phyloP scores from a whole-genome alignment of 1,140 invertebrate genomes.

The Diploscapter pachys region DNA sequence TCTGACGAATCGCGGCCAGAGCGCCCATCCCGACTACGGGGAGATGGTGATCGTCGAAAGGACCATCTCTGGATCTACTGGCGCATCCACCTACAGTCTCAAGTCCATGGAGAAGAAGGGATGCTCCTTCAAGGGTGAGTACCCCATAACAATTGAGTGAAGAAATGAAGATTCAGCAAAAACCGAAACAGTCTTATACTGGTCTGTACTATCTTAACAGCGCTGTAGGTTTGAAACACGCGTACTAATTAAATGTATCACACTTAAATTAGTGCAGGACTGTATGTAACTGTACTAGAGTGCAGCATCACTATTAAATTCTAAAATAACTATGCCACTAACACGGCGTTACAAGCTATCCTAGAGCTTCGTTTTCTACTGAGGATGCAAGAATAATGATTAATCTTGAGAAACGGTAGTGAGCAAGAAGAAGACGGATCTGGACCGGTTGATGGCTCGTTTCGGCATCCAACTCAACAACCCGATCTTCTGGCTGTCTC shows the following conservation, averaged over 20 bases:
- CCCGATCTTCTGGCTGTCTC: conserved; percentile 42
- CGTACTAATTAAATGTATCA: no score
- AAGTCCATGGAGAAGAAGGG: background rate
- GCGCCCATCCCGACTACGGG: conserved; percentile 6
- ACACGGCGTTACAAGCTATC: no score
- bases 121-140: no score
- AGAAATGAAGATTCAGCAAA: no score
- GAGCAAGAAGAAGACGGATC: conserved; percentile 32
- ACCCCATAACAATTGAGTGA: background rate
- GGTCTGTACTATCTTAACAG: no score
- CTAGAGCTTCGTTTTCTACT: no score
- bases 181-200: no score
- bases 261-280: no score
- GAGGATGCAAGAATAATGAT: no score
- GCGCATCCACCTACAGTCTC: conserved; percentile 10
- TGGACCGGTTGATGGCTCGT: conserved; percentile 29
- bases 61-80: conserved; percentile 18
- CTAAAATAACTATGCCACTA: background rate
- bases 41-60: conserved; percentile 16
- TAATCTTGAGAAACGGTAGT: conserved; percentile 16
- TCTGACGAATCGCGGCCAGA: conserved; percentile 21
- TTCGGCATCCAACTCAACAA: conserved; percentile 41
- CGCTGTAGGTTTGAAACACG: no score
- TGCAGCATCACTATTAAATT: no score
- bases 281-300: no score